Base-by-base conservation (phyloP, 2,797 vertebrate genomes). In the Brachyalestes nurse region DNA sequence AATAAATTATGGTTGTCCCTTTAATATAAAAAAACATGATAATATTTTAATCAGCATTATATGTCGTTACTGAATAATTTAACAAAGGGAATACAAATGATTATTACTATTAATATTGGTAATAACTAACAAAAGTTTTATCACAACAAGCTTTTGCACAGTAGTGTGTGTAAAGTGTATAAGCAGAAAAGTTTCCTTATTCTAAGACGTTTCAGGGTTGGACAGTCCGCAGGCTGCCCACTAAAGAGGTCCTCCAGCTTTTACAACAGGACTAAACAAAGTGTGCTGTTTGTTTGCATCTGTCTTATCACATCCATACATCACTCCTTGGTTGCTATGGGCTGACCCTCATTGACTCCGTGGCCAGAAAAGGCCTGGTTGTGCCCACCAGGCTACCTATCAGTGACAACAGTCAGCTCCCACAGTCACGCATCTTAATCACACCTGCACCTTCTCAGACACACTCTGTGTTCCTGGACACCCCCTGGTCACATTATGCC, bases 281-380 rank as follows among this genome's bases (percentile, higher is more conserved):
- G 57, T 60, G 14, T 51, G 47, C 13, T 74, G n/a, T 28, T 62
- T 16, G 17, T 19, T 14, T 34, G 23, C 40, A 67, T 71, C 38
- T 34, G 71, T 72, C 21, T 19, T 77, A 42, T 34, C 8, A 17
- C 49, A 10, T 53, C 61, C 38, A 28, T 13, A 42, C 51, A 17
- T 71, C 79, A 49, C 12, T 65, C 21, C 16, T 25, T 14, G 17
- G 16, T 61, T 66, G 42, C 23, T 77, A 12, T 25, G 23, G 12
- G 42, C 8, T 82, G 53, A 83, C 80, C 79, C 73, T 78, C 0
- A 6, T 71, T 84, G 85, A 89, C 88, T 4, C 0, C 55, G 25
- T 86, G 87, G 87, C 89, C 87, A 85, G 64, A 70, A 65, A 74
- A 0, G 14, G 74, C 87, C 89, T 91, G 89, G 83, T 89, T 90